These are phyloP conservation scores for Vidua macroura DNA, from an alignment of 2,113 vertebrate species.

Conservation along the genomic window DNA sequence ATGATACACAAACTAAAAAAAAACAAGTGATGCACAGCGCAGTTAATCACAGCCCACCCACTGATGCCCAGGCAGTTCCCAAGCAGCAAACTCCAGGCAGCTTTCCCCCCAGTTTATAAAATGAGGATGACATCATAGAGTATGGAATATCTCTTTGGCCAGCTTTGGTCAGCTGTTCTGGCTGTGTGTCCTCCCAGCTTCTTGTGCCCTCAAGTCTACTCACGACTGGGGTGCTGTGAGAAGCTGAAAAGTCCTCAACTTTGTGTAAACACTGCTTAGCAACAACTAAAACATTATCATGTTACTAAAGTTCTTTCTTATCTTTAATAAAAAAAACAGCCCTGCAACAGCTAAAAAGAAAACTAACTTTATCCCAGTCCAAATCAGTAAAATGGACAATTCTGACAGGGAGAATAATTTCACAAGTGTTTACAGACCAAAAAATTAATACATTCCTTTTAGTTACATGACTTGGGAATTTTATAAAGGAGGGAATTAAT, in stretches of 20 bases:
- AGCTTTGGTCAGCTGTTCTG: neutral
- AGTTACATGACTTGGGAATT: neutral
- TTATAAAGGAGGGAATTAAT: neutral
- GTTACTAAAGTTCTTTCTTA: neutral
- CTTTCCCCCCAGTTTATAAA: neutral
- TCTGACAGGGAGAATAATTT: neutral
- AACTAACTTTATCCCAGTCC: neutral
- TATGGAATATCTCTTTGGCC: neutral
- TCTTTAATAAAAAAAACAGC: neutral
- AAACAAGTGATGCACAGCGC: neutral
- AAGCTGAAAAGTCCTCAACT: neutral
- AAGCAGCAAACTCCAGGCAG: neutral
- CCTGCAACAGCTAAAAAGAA: neutral
- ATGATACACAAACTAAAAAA: no score
- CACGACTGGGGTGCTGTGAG: neutral
- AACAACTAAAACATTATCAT: neutral
- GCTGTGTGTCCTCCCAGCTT: neutral
- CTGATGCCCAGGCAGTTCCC: neutral
- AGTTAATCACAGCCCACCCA: neutral
- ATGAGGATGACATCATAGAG: rapidly evolving
- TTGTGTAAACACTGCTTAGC: neutral
- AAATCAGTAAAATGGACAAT: neutral
- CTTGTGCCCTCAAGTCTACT: neutral
- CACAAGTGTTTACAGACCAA: neutral
- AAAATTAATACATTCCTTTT: neutral